Percentiles rank a stretch among this genome's conserved stretches.
Evolutionary conservation across 2,888 invertebrate species (phyloP).

Genomic region (Rhagonycha lutea): DNA sequence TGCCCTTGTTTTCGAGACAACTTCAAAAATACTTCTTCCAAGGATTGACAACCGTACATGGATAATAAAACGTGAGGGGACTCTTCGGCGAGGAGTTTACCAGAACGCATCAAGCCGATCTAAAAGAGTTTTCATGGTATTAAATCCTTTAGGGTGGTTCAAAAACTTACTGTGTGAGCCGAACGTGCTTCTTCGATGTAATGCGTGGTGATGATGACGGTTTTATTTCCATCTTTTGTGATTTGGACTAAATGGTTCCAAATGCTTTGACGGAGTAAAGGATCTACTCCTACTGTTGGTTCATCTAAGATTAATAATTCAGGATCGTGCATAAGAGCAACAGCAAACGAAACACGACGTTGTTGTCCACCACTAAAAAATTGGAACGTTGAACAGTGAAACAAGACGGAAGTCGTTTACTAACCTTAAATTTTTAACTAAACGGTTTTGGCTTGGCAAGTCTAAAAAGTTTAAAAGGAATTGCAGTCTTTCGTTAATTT

Average conservation of each 20-base stretch:
- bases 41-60: slow-evolving; percentile 80
- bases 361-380: slow-evolving; percentile 83
- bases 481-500: slow-evolving; percentile 79
- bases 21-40: slow-evolving; percentile 93
- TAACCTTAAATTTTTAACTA: slow-evolving; percentile 73
- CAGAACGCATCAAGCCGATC: slow-evolving; percentile 95
- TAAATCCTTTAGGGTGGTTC: not conserved
- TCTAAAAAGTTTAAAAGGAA: slow-evolving; percentile 90
- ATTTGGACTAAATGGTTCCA: slow-evolving; percentile 93
- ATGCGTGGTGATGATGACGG: slow-evolving; percentile 91
- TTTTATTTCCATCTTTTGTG: slow-evolving; percentile 87
- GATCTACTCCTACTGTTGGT: slow-evolving; percentile 92
- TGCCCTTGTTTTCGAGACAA: slow-evolving; percentile 80
- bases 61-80: slow-evolving; percentile 82
- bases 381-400: not conserved
- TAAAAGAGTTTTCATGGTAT: slow-evolving; percentile 49
- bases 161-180: slow-evolving; percentile 77
- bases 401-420: not conserved
- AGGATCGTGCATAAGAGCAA: slow-evolving; percentile 91
- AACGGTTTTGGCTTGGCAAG: slow-evolving; percentile 82
- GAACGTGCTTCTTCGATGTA: slow-evolving; percentile 95
- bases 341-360: slow-evolving; percentile 88
- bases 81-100: slow-evolving; percentile 87
- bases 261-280: slow-evolving; percentile 85
- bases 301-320: slow-evolving; percentile 90